Evolutionary conservation across 1,140 invertebrate genomes (phyloP).

Genomic region (Brachionus paranguensis): DNA sequence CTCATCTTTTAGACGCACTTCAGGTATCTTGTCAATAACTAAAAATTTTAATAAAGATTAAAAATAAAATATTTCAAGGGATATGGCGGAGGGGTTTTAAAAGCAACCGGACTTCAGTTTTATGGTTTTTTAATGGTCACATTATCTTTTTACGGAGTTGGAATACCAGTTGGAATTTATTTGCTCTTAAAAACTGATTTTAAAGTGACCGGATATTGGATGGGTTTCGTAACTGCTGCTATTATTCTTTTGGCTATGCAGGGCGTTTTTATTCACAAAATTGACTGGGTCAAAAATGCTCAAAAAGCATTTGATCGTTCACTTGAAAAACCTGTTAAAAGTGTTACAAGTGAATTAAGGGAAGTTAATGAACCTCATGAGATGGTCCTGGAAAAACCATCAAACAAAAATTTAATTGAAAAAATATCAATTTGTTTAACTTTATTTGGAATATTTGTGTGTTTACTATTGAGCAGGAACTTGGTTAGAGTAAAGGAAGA

Average conservation of each 20-base stretch:
- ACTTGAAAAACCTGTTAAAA: neutral
- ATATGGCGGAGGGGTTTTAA: neutral
- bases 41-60: neutral
- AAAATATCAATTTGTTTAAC: neutral
- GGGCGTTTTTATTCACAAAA: neutral
- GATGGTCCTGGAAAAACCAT: neutral
- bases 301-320: neutral
- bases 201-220: constrained; percentile 5
- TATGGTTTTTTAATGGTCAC: neutral
- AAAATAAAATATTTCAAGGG: neutral
- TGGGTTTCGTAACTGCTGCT: neutral
- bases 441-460: neutral
- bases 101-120: neutral
- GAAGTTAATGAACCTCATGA: neutral
- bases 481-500: neutral
- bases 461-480: neutral
- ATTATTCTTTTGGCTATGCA: neutral
- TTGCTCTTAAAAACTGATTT: constrained; percentile 12
- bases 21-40: neutral
- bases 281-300: neutral
- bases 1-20: neutral
- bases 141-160: neutral
- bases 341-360: neutral
- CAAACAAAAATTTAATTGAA: neutral
- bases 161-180: constrained; percentile 20